These are phyloP conservation scores for Agrochola litura DNA, from an alignment of 2,888 invertebrate genomes.

Conservation along the genomic window DNA sequence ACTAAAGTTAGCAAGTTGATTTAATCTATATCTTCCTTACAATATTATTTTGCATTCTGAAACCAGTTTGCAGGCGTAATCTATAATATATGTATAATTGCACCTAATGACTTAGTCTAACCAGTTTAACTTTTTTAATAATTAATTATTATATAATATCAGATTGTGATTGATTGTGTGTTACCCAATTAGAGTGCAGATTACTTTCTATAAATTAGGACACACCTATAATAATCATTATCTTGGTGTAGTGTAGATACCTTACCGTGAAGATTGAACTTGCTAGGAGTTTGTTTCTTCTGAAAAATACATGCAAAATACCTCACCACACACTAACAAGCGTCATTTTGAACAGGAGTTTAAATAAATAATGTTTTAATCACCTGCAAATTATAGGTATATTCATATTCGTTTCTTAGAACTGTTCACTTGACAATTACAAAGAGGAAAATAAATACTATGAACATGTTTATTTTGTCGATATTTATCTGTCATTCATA, in stretches of 20 bases:
- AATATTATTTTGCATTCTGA: not conserved
- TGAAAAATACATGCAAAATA: not conserved
- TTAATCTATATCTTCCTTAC: not conserved
- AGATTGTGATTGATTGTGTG: too few species aligned
- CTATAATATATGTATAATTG: constrained; percentile 8
- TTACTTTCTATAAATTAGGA: constrained; percentile 5
- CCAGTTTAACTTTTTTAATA: not conserved
- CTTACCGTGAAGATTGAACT: not conserved
- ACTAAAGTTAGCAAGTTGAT: not conserved
- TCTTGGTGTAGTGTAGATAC: not conserved
- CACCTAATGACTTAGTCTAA: not conserved
- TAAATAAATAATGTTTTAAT: constrained; percentile 1
- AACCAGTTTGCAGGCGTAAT: not conserved
- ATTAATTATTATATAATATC: not conserved
- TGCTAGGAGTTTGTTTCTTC: not conserved
- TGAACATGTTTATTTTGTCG: not conserved
- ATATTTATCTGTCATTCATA: too few species aligned
- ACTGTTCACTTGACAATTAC: not conserved
- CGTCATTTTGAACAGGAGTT: not conserved
- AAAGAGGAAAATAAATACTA: constrained; percentile 14
- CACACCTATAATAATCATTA: not conserved
- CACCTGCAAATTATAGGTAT: not conserved
- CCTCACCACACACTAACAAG: not conserved
- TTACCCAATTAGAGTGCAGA: too few species aligned
- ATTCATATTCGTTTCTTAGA: not conserved